These are phyloP conservation scores for cattle (Bos taurus) DNA, from an alignment of 2,113 vertebrate species.

Conservation along the genomic window DNA sequence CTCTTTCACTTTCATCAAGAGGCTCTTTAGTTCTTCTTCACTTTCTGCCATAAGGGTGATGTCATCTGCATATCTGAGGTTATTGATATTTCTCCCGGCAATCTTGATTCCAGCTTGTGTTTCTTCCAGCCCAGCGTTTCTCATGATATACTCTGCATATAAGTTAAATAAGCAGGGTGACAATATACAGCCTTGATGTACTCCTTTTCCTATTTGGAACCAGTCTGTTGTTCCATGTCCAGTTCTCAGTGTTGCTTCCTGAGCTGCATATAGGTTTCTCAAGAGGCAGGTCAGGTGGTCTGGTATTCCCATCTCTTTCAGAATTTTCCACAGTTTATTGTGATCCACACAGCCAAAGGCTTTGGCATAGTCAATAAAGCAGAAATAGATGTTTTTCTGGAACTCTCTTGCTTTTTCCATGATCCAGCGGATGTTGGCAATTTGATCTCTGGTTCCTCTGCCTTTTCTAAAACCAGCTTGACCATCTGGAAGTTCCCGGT, in stretches of 20 bases:
- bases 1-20: background rate
- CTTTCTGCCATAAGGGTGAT: background rate
- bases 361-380: background rate
- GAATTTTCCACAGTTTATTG: background rate
- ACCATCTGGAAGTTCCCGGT: background rate
- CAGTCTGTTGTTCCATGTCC: background rate
- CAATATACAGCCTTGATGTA: fast-evolving
- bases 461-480: background rate
- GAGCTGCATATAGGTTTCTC: background rate
- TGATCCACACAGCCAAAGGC: background rate
- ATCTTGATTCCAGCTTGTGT: background rate
- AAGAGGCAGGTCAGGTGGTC: background rate
- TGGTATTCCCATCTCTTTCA: background rate
- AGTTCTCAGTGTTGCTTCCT: background rate
- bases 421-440: background rate
- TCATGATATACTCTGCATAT: background rate
- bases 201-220: background rate
- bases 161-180: background rate
- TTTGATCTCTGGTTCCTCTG: background rate
- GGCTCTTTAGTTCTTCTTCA: background rate
- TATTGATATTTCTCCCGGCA: background rate
- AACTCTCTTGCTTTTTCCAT: background rate
- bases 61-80: background rate
- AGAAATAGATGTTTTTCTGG: background rate
- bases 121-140: background rate